phyloP scores from a whole-genome alignment of 2,888 invertebrate species.

The Pycnomerus fuliginosus region DNA sequence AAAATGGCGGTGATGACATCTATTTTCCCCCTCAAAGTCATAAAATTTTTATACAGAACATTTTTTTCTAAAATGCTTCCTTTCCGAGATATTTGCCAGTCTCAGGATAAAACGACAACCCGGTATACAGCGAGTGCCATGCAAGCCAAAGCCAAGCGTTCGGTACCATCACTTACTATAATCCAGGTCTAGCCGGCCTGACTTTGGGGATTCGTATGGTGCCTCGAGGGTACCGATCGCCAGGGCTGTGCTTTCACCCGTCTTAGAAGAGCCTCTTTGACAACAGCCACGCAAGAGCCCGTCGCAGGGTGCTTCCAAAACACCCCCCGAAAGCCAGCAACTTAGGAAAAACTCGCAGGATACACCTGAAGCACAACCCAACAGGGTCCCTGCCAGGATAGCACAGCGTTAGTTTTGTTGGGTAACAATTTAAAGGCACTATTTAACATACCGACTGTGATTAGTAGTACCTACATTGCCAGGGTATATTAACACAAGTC shows the following conservation, averaged over 20 bases:
- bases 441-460: too few relatives aligned
- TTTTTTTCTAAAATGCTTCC: too few relatives aligned
- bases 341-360: slow-evolving; percentile 89
- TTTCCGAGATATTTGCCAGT: too few relatives aligned
- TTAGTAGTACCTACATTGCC: too few relatives aligned
- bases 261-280: slow-evolving; percentile 69
- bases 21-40: too few relatives aligned
- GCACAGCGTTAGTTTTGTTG: slow-evolving; percentile 10
- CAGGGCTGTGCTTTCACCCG: slow-evolving; percentile 64
- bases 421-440: too few relatives aligned
- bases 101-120: too few relatives aligned
- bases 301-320: slow-evolving; percentile 78
- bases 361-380: slow-evolving; percentile 69
- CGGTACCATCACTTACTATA: slow-evolving; percentile 37
- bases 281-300: slow-evolving; percentile 83
- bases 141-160: slow-evolving; percentile 32
- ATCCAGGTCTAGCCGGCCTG: slow-evolving; percentile 57
- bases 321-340: slow-evolving; percentile 88
- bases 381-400: slow-evolving; percentile 44
- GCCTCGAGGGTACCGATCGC: slow-evolving; percentile 63
- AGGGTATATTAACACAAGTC: too few relatives aligned
- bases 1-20: too few relatives aligned
- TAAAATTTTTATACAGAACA: too few relatives aligned
- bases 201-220: slow-evolving; percentile 57
- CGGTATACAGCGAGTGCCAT: neutral